A percentile compares a stretch with the other conserved stretches of the same genome.
Conservation (phyloP, 2,888 invertebrate genomes). For the Drosophila histrio region DNA sequence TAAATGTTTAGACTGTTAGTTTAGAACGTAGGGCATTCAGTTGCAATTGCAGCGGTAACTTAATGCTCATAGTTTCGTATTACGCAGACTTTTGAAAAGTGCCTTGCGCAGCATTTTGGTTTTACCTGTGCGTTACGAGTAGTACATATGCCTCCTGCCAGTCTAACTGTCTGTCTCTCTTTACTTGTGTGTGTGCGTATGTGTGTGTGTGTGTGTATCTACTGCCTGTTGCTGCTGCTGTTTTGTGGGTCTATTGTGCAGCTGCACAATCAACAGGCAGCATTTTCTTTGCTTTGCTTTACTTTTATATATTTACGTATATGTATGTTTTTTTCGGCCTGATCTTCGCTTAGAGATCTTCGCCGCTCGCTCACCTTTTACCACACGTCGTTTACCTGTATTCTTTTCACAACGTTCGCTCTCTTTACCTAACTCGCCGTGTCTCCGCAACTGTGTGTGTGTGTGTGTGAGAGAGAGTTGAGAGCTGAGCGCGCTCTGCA, state of each 20-base stretch:
- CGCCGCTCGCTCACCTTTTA: constrained; percentile 63
- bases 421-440: constrained; percentile 40
- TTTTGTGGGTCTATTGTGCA: constrained; percentile 54
- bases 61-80: constrained; percentile 53
- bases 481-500: constrained; percentile 18
- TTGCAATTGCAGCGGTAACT: constrained; percentile 19
- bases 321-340: constrained; percentile 45
- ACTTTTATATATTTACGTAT: constrained; percentile 31
- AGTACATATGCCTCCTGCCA: constrained; percentile 39
- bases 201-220: constrained; percentile 10
- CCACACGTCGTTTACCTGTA: constrained; percentile 65
- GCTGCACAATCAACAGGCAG: constrained; percentile 61
- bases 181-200: constrained; percentile 2
- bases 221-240: constrained; percentile 31
- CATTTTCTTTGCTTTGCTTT: constrained; percentile 51
- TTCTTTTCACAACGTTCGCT: constrained; percentile 39
- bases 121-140: constrained; percentile 45
- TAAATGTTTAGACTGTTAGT: neutral
- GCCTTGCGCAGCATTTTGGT: constrained; percentile 48
- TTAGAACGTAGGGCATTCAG: constrained; percentile 35
- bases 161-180: constrained; percentile 17
- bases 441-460: constrained; percentile 7
- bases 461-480: constrained; percentile 16
- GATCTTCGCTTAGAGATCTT: constrained; percentile 57
- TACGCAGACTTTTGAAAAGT: constrained; percentile 63